A percentile compares a stretch with the other conserved stretches of the same genome.
phyloP scores from a whole-genome alignment of 2,113 vertebrate genomes.

The Bubalus kerabau region DNA sequence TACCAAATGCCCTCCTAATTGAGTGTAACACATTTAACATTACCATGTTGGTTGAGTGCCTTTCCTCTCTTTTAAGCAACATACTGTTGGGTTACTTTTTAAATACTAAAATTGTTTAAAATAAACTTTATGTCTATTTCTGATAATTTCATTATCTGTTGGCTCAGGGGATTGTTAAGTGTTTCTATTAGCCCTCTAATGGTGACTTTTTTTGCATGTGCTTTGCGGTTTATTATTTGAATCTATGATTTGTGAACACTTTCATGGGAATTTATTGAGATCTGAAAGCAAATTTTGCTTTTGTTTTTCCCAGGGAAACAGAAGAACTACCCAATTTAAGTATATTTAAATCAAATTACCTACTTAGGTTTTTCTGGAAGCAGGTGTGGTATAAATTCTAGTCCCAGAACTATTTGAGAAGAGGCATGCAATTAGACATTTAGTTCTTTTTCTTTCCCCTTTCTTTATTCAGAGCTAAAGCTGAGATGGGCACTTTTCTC shows the following conservation, averaged over 20 bases:
- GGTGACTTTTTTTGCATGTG: background rate
- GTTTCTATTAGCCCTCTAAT: background rate
- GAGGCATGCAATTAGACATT: background rate
- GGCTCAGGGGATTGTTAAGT: background rate
- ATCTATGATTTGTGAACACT: background rate
- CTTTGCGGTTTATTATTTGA: background rate
- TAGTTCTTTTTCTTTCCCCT: accelerated
- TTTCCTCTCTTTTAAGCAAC: background rate
- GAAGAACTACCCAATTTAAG: background rate
- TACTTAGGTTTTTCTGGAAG: background rate
- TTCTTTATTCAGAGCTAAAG: background rate
- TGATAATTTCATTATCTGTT: background rate
- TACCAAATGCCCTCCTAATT: background rate
- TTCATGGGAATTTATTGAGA: background rate
- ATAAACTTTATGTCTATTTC: background rate
- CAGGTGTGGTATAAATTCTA: background rate
- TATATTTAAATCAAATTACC: background rate
- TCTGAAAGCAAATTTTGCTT: background rate
- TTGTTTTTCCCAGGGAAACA: background rate
- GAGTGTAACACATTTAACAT: background rate
- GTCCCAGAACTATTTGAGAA: background rate
- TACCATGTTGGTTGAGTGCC: background rate
- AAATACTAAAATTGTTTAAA: background rate
- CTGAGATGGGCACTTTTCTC: background rate
- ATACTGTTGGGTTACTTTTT: background rate